Evolutionary conservation across 2,888 invertebrate species (phyloP).

Genomic region (Watsonalla cultraria): DNA sequence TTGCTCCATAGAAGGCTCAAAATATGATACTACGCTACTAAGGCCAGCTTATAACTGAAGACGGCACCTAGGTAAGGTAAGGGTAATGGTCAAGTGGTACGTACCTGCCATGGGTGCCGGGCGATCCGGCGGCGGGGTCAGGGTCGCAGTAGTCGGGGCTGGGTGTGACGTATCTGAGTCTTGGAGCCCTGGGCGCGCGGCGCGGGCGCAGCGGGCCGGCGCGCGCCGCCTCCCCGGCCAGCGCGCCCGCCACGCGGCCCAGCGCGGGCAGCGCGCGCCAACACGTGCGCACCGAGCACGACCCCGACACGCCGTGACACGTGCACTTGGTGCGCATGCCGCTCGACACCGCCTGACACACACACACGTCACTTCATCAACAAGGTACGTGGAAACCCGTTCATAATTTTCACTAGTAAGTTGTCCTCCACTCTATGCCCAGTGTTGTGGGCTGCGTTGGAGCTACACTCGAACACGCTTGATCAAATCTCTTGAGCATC

Average conservation of each 20-base stretch:
- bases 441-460: too few relatives aligned
- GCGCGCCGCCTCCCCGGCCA: slow-evolving; percentile 59
- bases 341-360: slow-evolving; percentile 77
- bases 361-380: background rate
- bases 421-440: too few relatives aligned
- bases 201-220: slow-evolving; percentile 59
- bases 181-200: slow-evolving; percentile 68
- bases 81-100: background rate
- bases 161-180: slow-evolving; percentile 86
- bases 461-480: too few relatives aligned
- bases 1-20: too few relatives aligned
- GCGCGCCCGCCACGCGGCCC: slow-evolving; percentile 80
- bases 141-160: slow-evolving; percentile 91
- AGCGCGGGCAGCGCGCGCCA: slow-evolving; percentile 85
- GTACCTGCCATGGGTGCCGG: slow-evolving; percentile 88
- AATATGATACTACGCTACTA: too few relatives aligned
- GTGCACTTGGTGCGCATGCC: slow-evolving; percentile 83
- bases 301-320: slow-evolving; percentile 91
- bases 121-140: slow-evolving; percentile 84
- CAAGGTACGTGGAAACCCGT: background rate
- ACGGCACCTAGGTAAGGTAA: background rate
- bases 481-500: too few relatives aligned
- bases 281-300: slow-evolving; percentile 89
- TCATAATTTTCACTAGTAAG: too few relatives aligned
- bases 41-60: too few relatives aligned